Percentiles rank a stretch among this genome's conserved stretches.
Evolutionary conservation across 2,113 vertebrate genomes (phyloP).

Genomic region (Ivindomyrus marchei): DNA sequence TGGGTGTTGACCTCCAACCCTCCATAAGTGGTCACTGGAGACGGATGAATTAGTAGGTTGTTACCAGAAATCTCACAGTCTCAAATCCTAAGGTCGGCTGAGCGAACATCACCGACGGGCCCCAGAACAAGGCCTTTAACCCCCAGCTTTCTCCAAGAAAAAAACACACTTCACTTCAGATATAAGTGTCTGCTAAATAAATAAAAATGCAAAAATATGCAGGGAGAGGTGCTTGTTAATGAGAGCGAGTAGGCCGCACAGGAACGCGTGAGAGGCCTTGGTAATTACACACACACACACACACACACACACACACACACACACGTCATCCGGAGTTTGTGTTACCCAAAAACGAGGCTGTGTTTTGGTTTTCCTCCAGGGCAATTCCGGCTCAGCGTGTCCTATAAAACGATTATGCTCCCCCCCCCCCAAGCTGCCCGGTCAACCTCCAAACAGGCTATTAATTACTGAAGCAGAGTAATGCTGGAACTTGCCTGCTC

Average conservation of each 20-base stretch:
- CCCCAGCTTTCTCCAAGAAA: not conserved
- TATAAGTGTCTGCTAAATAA: not conserved
- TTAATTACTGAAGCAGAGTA: slow-evolving; percentile 14
- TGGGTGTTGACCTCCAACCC: not conserved
- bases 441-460: slow-evolving; percentile 9
- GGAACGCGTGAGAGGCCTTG: not conserved
- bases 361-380: slow-evolving; percentile 8
- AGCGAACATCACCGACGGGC: not conserved
- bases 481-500: not conserved
- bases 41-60: not conserved
- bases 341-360: not conserved
- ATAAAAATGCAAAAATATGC: not conserved
- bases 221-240: not conserved
- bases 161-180: not conserved
- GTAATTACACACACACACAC: not conserved
- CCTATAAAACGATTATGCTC: not conserved
- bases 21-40: not conserved
- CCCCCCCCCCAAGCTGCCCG: not conserved
- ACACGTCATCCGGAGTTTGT: not conserved
- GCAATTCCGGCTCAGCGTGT: not conserved
- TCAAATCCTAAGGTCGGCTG: not conserved
- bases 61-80: not conserved
- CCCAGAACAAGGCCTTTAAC: not conserved
- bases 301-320: not conserved
- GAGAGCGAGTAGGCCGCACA: not conserved